Percentiles rank a stretch among this genome's conserved stretches.
Conservation (phyloP, 2,113 vertebrate genomes). For the Fregata magnificens region DNA sequence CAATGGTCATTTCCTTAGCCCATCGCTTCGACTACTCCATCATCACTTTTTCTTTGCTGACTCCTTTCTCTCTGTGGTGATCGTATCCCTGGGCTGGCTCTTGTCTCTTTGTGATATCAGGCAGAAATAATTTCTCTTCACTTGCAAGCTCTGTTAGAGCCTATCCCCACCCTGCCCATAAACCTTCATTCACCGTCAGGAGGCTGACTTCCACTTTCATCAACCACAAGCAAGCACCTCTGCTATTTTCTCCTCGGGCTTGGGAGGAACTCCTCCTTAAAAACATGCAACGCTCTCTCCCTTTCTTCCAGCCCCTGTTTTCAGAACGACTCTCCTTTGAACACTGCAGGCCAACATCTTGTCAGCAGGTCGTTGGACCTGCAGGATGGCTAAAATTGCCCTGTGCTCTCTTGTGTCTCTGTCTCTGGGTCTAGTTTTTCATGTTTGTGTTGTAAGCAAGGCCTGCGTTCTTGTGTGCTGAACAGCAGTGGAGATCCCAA, state of each 20-base stretch:
- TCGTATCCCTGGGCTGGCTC: neutral
- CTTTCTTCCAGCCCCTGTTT: neutral
- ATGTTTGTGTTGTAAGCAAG: neutral
- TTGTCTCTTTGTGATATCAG: neutral
- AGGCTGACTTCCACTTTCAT: slow-evolving; percentile 10
- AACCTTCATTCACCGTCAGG: neutral
- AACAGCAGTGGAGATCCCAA: neutral
- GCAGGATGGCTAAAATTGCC: neutral
- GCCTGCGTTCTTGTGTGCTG: neutral
- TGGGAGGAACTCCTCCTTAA: slow-evolving; percentile 41
- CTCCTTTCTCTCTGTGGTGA: neutral
- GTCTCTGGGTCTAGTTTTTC: neutral
- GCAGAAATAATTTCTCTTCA: slow-evolving; percentile 18
- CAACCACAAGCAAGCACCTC: neutral
- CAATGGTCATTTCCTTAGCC: neutral
- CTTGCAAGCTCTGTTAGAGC: neutral
- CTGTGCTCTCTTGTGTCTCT: neutral
- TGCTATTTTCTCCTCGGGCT: slow-evolving; percentile 35
- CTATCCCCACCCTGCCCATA: slow-evolving; percentile 26
- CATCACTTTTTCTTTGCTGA: neutral
- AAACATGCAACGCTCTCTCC: neutral
- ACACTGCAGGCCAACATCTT: neutral
- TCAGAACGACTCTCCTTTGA: neutral
- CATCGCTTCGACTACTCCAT: neutral
- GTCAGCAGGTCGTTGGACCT: neutral